Base-by-base conservation (phyloP, 2,113 vertebrate genomes). In the Pachypanchax playfairii region DNA sequence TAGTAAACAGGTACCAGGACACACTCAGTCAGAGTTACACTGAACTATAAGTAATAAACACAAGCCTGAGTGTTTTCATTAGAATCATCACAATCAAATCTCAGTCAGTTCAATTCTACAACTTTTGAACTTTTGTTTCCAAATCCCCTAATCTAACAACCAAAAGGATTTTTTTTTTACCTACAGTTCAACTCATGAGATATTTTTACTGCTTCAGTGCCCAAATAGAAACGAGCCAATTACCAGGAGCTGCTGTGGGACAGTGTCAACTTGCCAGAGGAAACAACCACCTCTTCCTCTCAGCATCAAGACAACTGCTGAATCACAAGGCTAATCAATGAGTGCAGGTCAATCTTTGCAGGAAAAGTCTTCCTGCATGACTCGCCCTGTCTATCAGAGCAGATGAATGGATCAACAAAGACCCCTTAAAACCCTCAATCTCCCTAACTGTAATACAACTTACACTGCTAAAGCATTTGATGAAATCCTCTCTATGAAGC, bases 191-290 rank as follows among this genome's bases (percentile, higher is more conserved):
- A 8, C 58, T 39, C 60, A 38, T 50, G 44, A 73, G 65, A 49
- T 39, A 29, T 58, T 38, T 76, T 41, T 51, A 54, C 63, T 55
- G 28, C 26, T 25, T 18, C 59, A 35, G 36, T 15, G 61, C 61
- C 59, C 33, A 69, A 80, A 80, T 60, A 73, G 74, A 70, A 76
- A 76, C 5, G 13, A 62, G 61, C 65, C 71, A 82, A 85, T 84
- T 80, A 82, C 79, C 58, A 62, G 55, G 65, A 78, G 47, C 76
- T 41, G 68, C 62, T 56, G 55, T 50, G 42, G 49, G 49, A 64
- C 60, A 65, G 33, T 68, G 74, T 78, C 76, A 84, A 60, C 58
- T 68, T 78, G 81, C 71, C 39, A 22, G 4, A 24, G 8, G 17
- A 46, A 73, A 55, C 82, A 71, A 58, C 57, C 67, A 11, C 70